These are phyloP conservation scores for Megalopta genalis DNA, from an alignment of 1,140 invertebrate species.

Conservation along the genomic window DNA sequence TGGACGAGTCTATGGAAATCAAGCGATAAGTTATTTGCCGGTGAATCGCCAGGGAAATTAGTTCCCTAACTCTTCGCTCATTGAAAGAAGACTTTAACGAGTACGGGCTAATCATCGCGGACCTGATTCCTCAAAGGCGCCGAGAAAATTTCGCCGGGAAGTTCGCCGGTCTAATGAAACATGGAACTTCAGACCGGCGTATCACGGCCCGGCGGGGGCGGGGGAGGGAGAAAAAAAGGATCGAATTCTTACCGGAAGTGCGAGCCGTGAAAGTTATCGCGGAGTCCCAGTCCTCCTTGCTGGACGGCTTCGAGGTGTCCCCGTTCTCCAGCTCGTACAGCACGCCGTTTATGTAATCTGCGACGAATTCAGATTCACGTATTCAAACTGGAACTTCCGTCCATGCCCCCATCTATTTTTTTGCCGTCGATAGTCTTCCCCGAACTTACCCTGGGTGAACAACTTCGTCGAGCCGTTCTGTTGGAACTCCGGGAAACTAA, in stretches of 20 bases:
- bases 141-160: slow-evolving; percentile 4
- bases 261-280: slow-evolving; percentile 92
- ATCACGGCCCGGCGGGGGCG: background rate
- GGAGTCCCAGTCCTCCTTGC: slow-evolving; percentile 88
- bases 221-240: background rate
- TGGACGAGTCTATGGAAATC: slow-evolving; percentile 55
- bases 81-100: slow-evolving; percentile 16
- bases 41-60: slow-evolving; percentile 25
- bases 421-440: slow-evolving; percentile 31
- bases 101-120: slow-evolving; percentile 8
- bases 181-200: background rate
- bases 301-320: slow-evolving; percentile 81
- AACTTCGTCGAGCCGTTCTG: slow-evolving; percentile 92
- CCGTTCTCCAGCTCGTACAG: slow-evolving; percentile 86
- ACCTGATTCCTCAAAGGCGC: slow-evolving; percentile 31
- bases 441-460: slow-evolving; percentile 87
- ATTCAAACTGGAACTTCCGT: slow-evolving; percentile 13
- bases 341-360: slow-evolving; percentile 91
- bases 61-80: background rate
- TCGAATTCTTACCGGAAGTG: slow-evolving; percentile 86
- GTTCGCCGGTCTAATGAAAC: slow-evolving; percentile 4
- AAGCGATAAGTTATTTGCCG: background rate
- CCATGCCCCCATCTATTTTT: background rate
- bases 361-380: slow-evolving; percentile 45
- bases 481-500: slow-evolving; percentile 92